Evolutionary conservation across 35 echinoderm and acorn worm species (phyloP).

Genomic region (Lytechinus variegatus): DNA sequence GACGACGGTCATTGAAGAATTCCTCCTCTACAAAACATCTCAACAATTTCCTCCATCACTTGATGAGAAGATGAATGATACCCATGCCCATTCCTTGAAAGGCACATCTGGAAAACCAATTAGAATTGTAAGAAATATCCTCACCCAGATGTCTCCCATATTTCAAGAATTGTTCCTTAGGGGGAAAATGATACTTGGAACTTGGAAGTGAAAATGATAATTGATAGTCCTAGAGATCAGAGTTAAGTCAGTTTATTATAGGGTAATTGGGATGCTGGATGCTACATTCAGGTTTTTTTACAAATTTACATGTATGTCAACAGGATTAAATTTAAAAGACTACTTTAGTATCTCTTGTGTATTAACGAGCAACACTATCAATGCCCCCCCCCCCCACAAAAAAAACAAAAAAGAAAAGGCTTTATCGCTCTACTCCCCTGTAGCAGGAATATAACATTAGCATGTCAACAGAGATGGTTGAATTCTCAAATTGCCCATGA

Average conservation of each 20-base stretch:
- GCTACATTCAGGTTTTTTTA: not conserved
- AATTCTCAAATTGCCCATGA: constrained; percentile 18
- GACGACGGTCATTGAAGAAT: not conserved
- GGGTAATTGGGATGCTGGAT: not conserved
- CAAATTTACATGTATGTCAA: no score
- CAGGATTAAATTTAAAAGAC: no score
- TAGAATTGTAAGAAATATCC: not conserved
- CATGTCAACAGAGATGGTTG: not conserved
- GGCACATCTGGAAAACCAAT: constrained; percentile 9
- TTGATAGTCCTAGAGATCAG: not conserved
- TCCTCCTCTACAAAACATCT: not conserved
- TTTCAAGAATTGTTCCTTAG: not conserved
- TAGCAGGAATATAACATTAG: not conserved
- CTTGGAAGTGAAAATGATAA: not conserved
- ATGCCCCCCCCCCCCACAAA: no score
- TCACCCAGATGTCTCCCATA: not conserved
- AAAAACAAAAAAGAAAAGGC: not conserved
- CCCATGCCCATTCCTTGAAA: not conserved
- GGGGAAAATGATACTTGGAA: not conserved
- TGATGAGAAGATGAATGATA: constrained; percentile 3
- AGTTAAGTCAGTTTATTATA: no score
- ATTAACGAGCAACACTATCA: not conserved
- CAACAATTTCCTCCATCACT: not conserved
- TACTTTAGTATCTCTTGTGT: not conserved
- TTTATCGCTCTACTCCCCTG: no score